Evolutionary conservation across 2,888 invertebrate genomes (phyloP).

Genomic region (Tetanocera ferruginea): DNA sequence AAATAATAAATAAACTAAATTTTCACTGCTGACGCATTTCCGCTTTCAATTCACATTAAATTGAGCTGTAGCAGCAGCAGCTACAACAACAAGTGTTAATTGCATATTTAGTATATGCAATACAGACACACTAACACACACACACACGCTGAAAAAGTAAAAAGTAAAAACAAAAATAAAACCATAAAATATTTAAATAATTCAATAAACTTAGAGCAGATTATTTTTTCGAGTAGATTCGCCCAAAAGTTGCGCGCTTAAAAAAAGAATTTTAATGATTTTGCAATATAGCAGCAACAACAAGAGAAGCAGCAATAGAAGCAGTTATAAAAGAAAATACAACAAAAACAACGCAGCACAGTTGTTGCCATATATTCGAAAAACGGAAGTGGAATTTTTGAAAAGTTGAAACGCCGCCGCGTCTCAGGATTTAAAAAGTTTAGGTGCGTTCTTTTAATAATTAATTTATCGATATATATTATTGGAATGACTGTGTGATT

Average conservation of each 20-base stretch:
- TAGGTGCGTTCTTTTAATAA: slow-evolving; percentile 55
- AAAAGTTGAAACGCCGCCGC: slow-evolving; percentile 46
- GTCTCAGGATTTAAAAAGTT: slow-evolving; percentile 62
- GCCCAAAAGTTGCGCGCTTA: too few relatives aligned
- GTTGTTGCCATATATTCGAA: neutral
- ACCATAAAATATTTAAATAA: neutral
- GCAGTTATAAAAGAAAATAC: slow-evolving; percentile 40
- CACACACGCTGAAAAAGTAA: slow-evolving; percentile 43
- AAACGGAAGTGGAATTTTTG: neutral
- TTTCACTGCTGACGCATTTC: slow-evolving; percentile 46
- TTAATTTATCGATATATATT: too few relatives aligned
- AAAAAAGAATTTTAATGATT: too few relatives aligned
- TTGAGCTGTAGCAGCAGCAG: neutral
- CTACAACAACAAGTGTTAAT: slow-evolving; percentile 30
- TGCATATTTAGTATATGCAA: slow-evolving; percentile 43
- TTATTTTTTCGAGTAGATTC: too few relatives aligned
- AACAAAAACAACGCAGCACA: slow-evolving; percentile 19
- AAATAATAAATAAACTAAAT: slow-evolving; percentile 10
- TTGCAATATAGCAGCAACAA: too few relatives aligned
- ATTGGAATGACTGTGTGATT: too few relatives aligned
- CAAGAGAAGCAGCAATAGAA: neutral
- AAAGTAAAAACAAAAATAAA: too few relatives aligned
- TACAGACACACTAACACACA: slow-evolving; percentile 21
- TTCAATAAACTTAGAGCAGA: too few relatives aligned
- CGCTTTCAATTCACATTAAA: slow-evolving; percentile 21